Conservation (phyloP, 2,113 vertebrate genomes). For the Diadophis punctatus region DNA sequence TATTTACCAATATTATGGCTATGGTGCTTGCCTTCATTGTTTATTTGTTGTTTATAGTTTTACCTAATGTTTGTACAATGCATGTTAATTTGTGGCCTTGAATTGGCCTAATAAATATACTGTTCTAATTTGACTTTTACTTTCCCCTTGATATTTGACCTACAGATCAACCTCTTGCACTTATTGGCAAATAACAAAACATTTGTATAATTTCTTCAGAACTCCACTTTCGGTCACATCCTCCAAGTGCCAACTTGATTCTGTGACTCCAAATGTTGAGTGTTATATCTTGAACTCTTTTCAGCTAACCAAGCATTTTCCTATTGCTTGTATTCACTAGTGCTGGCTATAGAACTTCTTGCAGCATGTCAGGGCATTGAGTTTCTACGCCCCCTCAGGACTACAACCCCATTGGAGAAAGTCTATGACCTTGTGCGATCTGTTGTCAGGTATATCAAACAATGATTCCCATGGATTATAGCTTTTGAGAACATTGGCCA, state of each 20-base stretch:
- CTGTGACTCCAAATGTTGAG: neutral
- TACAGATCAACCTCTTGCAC: neutral
- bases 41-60: neutral
- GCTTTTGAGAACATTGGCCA: neutral
- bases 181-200: neutral
- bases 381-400: slow-evolving; percentile 92
- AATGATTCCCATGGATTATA: slow-evolving; percentile 33
- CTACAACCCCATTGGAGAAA: slow-evolving; percentile 96
- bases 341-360: slow-evolving; percentile 91
- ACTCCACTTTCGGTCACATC: neutral
- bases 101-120: neutral
- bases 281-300: neutral
- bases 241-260: neutral
- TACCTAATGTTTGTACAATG: neutral
- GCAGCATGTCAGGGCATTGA: slow-evolving; percentile 97
- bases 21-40: neutral
- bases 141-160: neutral
- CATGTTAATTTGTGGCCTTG: neutral
- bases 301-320: accelerated
- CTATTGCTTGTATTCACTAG: slow-evolving; percentile 61
- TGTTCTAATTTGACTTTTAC: neutral
- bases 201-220: neutral
- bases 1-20: neutral
- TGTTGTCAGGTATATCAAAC: slow-evolving; percentile 86
- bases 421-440: slow-evolving; percentile 97